Conservation (phyloP, 2,888 invertebrate species). For the Danaus chrysippus region DNA sequence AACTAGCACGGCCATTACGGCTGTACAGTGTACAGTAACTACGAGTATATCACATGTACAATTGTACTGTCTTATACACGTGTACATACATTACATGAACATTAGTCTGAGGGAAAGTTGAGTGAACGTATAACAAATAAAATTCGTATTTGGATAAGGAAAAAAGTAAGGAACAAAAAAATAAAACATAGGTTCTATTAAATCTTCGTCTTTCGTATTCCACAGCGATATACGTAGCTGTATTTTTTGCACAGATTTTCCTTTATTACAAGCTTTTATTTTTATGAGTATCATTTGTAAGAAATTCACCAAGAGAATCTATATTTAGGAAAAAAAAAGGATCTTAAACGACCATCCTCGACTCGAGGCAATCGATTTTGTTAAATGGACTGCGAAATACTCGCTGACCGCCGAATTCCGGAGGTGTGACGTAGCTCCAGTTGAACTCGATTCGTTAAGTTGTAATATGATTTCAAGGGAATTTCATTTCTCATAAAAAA, state of each 20-base stretch:
- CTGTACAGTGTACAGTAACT: neutral
- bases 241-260: constrained; percentile 7
- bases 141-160: no score
- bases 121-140: no score
- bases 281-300: constrained; percentile 8
- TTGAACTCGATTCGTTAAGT: neutral
- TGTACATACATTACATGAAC: no score
- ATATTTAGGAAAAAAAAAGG: constrained; percentile 29
- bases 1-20: neutral
- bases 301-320: constrained; percentile 26
- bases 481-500: neutral
- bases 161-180: neutral
- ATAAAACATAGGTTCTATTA: neutral
- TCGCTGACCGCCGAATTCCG: constrained; percentile 52
- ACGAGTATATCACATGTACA: neutral
- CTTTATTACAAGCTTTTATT: constrained; percentile 7
- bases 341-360: constrained; percentile 38
- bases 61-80: no score
- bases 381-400: constrained; percentile 67
- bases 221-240: neutral
- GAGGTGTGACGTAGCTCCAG: constrained; percentile 16
- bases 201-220: neutral
- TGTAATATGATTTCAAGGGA: neutral
- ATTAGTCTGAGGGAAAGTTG: no score
- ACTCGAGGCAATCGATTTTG: constrained; percentile 55